phyloP scores from a whole-genome alignment of 2,113 vertebrate species.

The Dryoscopus gambensis region DNA sequence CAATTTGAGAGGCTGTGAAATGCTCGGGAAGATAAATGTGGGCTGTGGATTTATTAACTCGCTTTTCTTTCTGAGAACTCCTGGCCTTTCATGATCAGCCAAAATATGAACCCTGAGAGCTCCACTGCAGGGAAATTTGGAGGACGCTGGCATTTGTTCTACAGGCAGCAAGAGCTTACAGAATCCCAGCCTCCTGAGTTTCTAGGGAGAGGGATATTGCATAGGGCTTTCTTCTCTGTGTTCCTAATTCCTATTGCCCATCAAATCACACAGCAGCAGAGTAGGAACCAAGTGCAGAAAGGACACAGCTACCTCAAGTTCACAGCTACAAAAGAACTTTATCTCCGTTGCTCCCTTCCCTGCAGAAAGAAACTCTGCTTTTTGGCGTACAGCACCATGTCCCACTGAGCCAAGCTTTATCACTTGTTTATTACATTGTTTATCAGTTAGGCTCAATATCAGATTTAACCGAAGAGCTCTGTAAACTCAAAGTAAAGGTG shows the following conservation, averaged over 20 bases:
- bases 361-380: neutral
- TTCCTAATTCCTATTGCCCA: neutral
- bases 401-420: neutral
- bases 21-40: neutral
- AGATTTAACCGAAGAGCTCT: neutral
- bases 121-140: neutral
- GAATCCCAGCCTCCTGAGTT: neutral
- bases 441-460: neutral
- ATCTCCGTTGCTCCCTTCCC: neutral
- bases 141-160: neutral
- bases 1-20: neutral
- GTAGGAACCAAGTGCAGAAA: neutral
- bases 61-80: neutral
- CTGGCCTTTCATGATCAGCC: neutral
- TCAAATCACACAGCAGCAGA: neutral
- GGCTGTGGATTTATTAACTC: neutral
- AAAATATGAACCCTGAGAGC: neutral
- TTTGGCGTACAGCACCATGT: accelerated
- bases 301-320: neutral
- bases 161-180: neutral
- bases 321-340: neutral
- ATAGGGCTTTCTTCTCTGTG: neutral
- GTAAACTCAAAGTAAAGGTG: neutral
- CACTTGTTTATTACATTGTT: neutral
- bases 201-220: neutral